Evolutionary conservation across 2,113 vertebrate species (phyloP).

Genomic region (Tyto alba): DNA sequence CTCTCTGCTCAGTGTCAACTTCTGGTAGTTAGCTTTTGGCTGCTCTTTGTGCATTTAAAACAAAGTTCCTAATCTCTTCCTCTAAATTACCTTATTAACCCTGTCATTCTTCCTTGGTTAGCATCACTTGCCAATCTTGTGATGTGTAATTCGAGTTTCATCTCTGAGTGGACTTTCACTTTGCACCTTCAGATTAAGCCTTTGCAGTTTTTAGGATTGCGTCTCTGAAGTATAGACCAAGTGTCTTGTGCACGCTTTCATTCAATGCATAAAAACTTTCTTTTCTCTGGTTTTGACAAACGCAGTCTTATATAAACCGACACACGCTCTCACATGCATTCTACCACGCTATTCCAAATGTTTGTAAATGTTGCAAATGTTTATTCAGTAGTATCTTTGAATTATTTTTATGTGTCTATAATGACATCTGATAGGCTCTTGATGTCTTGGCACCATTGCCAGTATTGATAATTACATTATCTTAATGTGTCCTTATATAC

Average conservation of each 20-base stretch:
- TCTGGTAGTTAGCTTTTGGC: background rate
- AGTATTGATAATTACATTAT: background rate
- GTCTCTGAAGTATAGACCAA: background rate
- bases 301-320: background rate
- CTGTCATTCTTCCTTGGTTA: background rate
- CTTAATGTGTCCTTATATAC: background rate
- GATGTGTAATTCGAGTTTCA: background rate
- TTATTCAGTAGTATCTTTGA: background rate
- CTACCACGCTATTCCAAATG: background rate
- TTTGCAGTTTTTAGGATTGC: background rate
- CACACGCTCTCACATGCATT: background rate
- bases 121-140: background rate
- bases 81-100: background rate
- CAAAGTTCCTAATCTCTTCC: background rate
- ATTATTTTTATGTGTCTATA: background rate
- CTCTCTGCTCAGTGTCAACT: background rate
- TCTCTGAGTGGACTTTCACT: background rate
- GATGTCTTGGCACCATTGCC: background rate
- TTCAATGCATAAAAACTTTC: background rate
- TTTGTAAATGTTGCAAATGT: background rate
- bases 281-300: background rate
- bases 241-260: background rate
- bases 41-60: background rate
- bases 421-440: background rate
- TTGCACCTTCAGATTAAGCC: background rate